These are phyloP conservation scores for Cheilosia soror DNA, from an alignment of 2,888 invertebrate genomes.

Conservation along the genomic window DNA sequence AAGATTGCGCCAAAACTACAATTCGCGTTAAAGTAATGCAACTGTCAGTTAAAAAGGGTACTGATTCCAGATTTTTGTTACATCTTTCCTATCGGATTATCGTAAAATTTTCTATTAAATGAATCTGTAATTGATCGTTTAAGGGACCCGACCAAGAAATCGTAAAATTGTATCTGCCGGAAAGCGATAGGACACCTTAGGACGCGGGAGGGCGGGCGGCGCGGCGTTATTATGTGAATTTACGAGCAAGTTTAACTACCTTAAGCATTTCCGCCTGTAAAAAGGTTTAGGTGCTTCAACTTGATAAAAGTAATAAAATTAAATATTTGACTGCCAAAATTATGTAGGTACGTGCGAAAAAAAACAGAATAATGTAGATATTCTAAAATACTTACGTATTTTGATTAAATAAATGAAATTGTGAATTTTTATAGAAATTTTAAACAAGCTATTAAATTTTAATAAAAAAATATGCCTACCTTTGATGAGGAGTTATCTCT, in stretches of 20 bases:
- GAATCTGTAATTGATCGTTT: conserved; percentile 36
- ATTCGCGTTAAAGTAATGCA: conserved; percentile 15
- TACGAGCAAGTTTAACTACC: conserved; percentile 4
- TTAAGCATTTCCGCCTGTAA: not conserved
- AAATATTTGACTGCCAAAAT: too few relatives aligned
- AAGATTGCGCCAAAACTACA: not conserved
- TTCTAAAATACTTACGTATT: too few relatives aligned
- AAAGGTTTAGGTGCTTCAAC: not conserved
- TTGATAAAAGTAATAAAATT: too few relatives aligned
- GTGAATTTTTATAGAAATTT: too few relatives aligned
- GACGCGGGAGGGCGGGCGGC: too few relatives aligned
- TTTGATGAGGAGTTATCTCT: too few relatives aligned
- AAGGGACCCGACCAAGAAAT: not conserved
- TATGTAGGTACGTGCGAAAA: too few relatives aligned
- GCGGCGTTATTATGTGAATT: conserved; percentile 5
- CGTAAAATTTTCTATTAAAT: conserved; percentile 37
- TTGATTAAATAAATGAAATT: too few relatives aligned
- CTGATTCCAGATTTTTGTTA: conserved; percentile 18
- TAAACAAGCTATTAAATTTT: too few relatives aligned
- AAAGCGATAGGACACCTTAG: conserved; percentile 1
- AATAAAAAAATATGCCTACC: too few relatives aligned
- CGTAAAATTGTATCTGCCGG: conserved; percentile 34
- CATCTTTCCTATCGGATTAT: conserved; percentile 7
- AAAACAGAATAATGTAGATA: too few relatives aligned
- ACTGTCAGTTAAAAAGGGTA: not conserved